phyloP scores from a whole-genome alignment of 2,888 invertebrate genomes.

The Notodonta ziczac region DNA sequence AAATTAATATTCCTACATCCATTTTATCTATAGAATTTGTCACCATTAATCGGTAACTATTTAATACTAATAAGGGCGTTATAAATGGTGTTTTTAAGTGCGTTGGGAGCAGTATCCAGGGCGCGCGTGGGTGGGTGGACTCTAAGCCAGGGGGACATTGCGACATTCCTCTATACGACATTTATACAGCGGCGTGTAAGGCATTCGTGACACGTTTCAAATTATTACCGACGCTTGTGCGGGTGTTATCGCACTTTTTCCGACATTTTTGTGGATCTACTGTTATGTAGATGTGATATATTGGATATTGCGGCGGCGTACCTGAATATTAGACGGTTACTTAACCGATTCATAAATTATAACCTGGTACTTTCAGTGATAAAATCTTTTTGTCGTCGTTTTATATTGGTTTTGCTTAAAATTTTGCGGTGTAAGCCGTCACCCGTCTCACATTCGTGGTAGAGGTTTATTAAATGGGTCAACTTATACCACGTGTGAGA shows the following conservation, averaged over 20 bases:
- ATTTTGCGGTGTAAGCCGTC: too few relatives aligned
- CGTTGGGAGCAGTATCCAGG: conserved; percentile 8
- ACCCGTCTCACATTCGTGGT: too few relatives aligned
- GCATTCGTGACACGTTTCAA: conserved; percentile 30
- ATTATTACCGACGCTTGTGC: conserved; percentile 35
- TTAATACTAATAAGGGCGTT: conserved; percentile 42
- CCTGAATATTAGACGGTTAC: neutral
- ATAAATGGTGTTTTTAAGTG: conserved; percentile 9
- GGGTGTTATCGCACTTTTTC: conserved; percentile 31
- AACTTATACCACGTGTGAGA: too few relatives aligned
- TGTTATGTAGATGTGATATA: conserved; percentile 8
- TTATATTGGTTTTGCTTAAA: too few relatives aligned
- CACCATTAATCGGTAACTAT: conserved; percentile 36
- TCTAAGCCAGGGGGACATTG: conserved; percentile 17
- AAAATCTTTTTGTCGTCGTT: too few relatives aligned
- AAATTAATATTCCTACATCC: conserved; percentile 43
- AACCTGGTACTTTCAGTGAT: neutral
- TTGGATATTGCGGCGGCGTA: conserved; percentile 5
- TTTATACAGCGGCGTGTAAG: neutral
- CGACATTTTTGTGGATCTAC: conserved; percentile 14
- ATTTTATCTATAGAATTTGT: conserved; percentile 42
- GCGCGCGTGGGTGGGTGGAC: conserved; percentile 43
- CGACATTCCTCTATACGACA: conserved; percentile 23
- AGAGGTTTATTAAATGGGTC: too few relatives aligned
- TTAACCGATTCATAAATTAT: too few relatives aligned